These are phyloP conservation scores for Pissodes strobi DNA, from an alignment of 1,140 invertebrate species.

Conservation along the genomic window DNA sequence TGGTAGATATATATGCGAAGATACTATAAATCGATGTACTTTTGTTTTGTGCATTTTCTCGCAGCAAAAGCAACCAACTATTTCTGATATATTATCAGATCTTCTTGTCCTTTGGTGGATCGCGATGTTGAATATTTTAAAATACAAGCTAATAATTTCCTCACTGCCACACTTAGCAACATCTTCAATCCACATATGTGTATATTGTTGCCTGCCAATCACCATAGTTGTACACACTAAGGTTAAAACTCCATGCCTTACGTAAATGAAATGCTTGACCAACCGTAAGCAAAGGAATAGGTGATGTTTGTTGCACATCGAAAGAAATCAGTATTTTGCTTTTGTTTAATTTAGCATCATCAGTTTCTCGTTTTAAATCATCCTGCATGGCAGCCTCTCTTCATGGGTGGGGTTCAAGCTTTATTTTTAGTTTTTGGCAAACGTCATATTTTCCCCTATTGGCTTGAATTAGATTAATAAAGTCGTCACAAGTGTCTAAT, in stretches of 20 bases:
- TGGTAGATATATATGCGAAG: no score
- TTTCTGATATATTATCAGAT: not conserved
- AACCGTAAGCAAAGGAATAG: not conserved
- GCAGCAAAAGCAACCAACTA: not conserved
- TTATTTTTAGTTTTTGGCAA: not conserved
- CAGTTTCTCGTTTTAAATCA: no score
- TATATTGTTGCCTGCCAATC: not conserved
- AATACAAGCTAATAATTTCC: conserved; percentile 13
- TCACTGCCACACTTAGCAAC: conserved; percentile 16
- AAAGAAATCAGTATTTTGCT: not conserved
- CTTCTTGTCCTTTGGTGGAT: not conserved
- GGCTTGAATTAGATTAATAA: conserved; percentile 5
- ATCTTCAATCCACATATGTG: conserved; percentile 22
- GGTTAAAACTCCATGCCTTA: no score
- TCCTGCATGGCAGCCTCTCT: no score
- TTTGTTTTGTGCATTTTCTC: not conserved
- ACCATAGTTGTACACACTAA: conserved; percentile 3
- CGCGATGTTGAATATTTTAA: conserved; percentile 6
- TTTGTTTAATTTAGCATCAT: not conserved
- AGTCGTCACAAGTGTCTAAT: conserved; percentile 13
- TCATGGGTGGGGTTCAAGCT: conserved; percentile 20
- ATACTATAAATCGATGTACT: conserved; percentile 5
- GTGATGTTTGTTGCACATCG: no score
- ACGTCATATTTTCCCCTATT: not conserved
- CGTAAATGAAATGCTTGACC: conserved; percentile 19